Base-by-base conservation (phyloP, 2,888 invertebrate genomes). In the Esperia sulphurella region DNA sequence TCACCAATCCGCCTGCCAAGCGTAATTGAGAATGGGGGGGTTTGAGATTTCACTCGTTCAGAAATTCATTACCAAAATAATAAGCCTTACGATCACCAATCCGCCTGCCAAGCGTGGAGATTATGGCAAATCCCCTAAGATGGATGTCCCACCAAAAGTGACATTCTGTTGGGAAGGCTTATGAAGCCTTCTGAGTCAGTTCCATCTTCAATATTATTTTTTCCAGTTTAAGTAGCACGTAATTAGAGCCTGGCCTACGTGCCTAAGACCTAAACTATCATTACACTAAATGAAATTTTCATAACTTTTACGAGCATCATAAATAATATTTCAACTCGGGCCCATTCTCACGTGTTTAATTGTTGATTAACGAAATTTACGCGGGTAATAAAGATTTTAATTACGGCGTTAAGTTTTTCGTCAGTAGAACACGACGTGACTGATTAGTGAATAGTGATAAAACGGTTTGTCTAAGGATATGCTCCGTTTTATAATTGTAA, bases 351-450 rank as follows among this genome's bases (percentile, higher is more conserved):
- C 58, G 51, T 66, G 59, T 71, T 68, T 72, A 70, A 61, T 66
- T 61, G 65, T 50, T 54, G 51, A 59, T 71, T 72, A 68, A 49
- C 52, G 52, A 52, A 52, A 58, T 68, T 68, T 63, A 63, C 51
- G 54, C 45, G n/a, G 59, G 56, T 63, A 50, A 63, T 71, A 71
- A 70, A 59, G 54, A 47, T 51, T 57, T 57, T 65, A 59, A 60
- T 52, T 57, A 61, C 55, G 58, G 60, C 65, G 61, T 58, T 54
- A 62, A 61, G 57, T 64, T 63, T 68, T 62, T 30, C 62, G 58
- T 56, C 60, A 63, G 63, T 66, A 47, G 55, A 43, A 50, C 57
- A 59, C 59, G 73, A 78, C 78, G 78, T 78, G 78, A 77, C 78
- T 63, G 68, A 68, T 65, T 53, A 60, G 53, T 63, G 68, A 68